Percentiles rank a stretch among this genome's conserved stretches.
phyloP scores from a whole-genome alignment of 2,797 vertebrate genomes.

The Oreochromis grahami region DNA sequence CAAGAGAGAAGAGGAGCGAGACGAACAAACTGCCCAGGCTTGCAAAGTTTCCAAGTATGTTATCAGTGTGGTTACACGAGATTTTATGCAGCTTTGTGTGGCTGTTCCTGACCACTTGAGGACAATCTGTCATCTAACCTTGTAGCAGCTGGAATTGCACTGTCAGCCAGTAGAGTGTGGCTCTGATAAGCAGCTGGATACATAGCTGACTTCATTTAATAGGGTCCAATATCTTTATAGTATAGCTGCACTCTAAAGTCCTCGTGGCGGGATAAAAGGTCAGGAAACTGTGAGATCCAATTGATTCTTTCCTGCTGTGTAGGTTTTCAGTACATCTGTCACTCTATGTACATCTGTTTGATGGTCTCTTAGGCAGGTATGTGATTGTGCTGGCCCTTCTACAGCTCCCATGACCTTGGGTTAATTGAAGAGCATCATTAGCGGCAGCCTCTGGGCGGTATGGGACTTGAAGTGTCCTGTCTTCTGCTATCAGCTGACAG shows the following conservation, averaged over 20 bases:
- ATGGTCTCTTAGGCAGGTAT: constrained; percentile 12
- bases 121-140: constrained; percentile 12
- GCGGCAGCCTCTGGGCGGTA: constrained; percentile 9
- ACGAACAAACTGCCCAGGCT: constrained; percentile 11
- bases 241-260: constrained; percentile 37
- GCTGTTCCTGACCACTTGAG: background rate
- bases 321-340: background rate
- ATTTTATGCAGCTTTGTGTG: background rate
- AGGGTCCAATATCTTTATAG: constrained; percentile 14
- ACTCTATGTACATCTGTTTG: background rate
- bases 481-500: constrained; percentile 37
- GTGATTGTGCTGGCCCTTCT: background rate
- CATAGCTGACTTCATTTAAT: background rate
- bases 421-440: constrained; percentile 47
- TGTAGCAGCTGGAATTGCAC: constrained; percentile 3
- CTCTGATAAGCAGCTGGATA: constrained; percentile 19
- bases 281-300: constrained; percentile 21
- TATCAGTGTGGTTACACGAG: background rate
- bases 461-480: constrained; percentile 42
- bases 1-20: background rate
- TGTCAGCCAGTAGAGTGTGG: constrained; percentile 15
- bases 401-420: constrained; percentile 27
- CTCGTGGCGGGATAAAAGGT: constrained; percentile 24
- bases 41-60: background rate
- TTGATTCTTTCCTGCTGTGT: constrained; percentile 9